Evolutionary conservation across 1,140 invertebrate species (phyloP), one percentile per base, ranked within the genome.

Genomic region (Venturia canescens): DNA sequence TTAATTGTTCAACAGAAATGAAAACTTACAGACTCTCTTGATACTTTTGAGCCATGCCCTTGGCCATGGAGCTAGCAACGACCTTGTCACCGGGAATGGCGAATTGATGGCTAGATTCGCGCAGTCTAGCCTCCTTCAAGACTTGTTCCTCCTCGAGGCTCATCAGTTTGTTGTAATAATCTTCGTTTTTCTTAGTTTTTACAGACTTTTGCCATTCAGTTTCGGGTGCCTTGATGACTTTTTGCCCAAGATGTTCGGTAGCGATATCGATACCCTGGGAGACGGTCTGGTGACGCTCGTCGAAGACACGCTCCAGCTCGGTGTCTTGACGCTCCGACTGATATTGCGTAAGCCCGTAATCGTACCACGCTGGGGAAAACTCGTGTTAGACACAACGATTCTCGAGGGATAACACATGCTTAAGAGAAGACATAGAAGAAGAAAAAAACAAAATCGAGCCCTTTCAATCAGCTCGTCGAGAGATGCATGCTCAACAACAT

Each of bases 191-290:
- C 92, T 97, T 97, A 84, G 93, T 94, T 88, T 96, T 96, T 0
- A 97, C 96, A 15, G 93, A 92, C 85, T 96, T 95, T 84, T 97
- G 96, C 97, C 97, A 98, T 86, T 97, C 97, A 0, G 96, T 95
- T 84, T 97, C 95, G 1, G 94, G 93, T 84, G 96, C 95, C 88
- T 95, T 96, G 77, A 94, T 90, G 38, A 94, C 90, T 88, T 96
- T 97, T 67, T 93, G 93, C 80, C 94, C 95, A 60, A 95, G 86
- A 77, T 93, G 93, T 67, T 94, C 93, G 6, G 94, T 94, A 15
- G 94, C 94, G 38, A 94, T 91, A 60, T 93, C 90, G 82, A 94
- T 93, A 27, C 93, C 93, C 80, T 96, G 94, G 80, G 94, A 93
- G 83, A 94, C 90, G 63, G 92, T 93, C 87, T 96, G 94, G 69